These are phyloP conservation scores for Chaetodon trifasciatus DNA, from an alignment of 2,797 vertebrate genomes.

Conservation along the genomic window DNA sequence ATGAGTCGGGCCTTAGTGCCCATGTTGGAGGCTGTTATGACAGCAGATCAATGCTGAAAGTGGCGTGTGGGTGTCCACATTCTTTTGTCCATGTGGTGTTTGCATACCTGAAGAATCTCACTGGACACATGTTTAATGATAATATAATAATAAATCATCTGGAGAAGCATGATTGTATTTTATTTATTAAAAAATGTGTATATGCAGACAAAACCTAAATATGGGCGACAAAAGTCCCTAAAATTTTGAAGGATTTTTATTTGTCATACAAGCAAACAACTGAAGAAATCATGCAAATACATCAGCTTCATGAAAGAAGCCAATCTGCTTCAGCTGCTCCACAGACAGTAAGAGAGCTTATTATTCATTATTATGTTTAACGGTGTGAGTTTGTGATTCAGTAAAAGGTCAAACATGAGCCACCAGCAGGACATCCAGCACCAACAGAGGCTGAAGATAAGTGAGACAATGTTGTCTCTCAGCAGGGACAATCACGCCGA, in stretches of 20 bases:
- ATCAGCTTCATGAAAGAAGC: not conserved
- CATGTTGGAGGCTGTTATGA: no score
- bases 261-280: no score
- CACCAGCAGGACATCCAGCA: not conserved
- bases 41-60: no score
- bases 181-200: not conserved
- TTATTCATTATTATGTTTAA: not conserved
- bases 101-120: not conserved
- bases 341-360: not conserved
- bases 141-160: not conserved
- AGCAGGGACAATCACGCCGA: not conserved
- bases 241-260: not conserved
- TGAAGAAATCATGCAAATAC: not conserved
- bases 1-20: no score
- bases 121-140: not conserved
- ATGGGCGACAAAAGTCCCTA: not conserved
- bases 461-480: slow-evolving; percentile 32
- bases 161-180: not conserved
- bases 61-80: not conserved
- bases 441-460: slow-evolving; percentile 37
- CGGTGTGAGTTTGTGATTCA: no score
- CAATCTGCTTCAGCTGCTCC: not conserved
- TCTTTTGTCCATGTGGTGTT: not conserved
- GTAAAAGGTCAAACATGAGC: not conserved
- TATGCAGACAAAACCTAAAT: not conserved